A percentile compares a stretch with the other conserved stretches of the same genome.
Conservation (phyloP, 2,113 vertebrate species). For the Lontra canadensis region DNA sequence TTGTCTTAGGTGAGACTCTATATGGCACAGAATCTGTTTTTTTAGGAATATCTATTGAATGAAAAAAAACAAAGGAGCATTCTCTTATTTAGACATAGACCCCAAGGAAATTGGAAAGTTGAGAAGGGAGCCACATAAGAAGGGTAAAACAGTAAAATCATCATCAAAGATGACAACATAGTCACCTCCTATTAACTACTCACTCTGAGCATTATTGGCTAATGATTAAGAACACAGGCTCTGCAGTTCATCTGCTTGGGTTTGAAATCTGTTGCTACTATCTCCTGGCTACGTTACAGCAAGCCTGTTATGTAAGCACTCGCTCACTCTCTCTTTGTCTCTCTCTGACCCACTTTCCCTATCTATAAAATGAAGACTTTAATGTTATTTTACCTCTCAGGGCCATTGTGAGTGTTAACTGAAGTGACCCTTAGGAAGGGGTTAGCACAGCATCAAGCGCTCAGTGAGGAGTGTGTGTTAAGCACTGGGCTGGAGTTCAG, state of each 20-base stretch:
- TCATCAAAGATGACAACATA: neutral
- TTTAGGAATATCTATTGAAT: neutral
- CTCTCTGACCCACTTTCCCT: neutral
- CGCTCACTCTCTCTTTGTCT: neutral
- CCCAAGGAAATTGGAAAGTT: neutral
- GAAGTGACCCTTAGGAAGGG: neutral
- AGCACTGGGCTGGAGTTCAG: neutral
- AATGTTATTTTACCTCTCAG: neutral
- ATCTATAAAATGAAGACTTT: neutral
- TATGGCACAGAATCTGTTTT: neutral
- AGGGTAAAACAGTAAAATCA: neutral
- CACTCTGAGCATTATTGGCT: neutral
- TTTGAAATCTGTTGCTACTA: neutral
- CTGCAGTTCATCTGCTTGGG: neutral
- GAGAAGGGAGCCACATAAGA: neutral
- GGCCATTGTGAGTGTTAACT: neutral
- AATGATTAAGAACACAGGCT: neutral
- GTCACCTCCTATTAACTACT: neutral
- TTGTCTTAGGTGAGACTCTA: neutral
- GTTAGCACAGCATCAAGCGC: neutral
- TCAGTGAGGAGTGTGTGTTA: neutral
- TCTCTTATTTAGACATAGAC: neutral
- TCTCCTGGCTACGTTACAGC: neutral
- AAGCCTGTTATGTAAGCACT: neutral
- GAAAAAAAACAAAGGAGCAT: neutral